A percentile compares a stretch with the other conserved stretches of the same genome.
phyloP scores from a whole-genome alignment of 2,797 vertebrate species.

The Toxotes lorentzi region DNA sequence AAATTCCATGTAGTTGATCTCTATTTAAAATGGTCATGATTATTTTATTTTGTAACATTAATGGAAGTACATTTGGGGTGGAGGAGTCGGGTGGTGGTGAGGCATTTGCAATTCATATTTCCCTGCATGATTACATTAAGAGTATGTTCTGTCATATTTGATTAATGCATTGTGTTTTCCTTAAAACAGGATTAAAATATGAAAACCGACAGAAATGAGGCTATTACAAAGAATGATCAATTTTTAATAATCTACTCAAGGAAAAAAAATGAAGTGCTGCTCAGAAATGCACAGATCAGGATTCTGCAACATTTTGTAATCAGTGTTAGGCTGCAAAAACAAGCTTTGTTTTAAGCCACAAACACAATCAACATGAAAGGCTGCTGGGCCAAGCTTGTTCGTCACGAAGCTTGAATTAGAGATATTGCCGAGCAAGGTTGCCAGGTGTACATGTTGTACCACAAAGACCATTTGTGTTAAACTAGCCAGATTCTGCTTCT shows the following conservation, averaged over 20 bases:
- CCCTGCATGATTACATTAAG: slow-evolving; percentile 96
- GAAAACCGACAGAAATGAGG: slow-evolving; percentile 95
- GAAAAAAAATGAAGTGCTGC: slow-evolving; percentile 79
- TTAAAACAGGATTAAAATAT: slow-evolving; percentile 94
- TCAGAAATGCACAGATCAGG: slow-evolving; percentile 85
- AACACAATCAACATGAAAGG: slow-evolving; percentile 84
- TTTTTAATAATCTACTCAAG: slow-evolving; percentile 92
- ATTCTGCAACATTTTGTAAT: slow-evolving; percentile 85
- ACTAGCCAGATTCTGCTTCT: slow-evolving; percentile 41
- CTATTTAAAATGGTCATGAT: slow-evolving; percentile 94
- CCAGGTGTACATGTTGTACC: slow-evolving; percentile 65
- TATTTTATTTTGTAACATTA: slow-evolving; percentile 95
- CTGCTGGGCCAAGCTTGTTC: slow-evolving; percentile 75
- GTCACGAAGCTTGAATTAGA: slow-evolving; percentile 74
- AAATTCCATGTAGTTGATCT: slow-evolving; percentile 85
- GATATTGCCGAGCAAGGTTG: slow-evolving; percentile 67
- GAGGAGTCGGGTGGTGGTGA: slow-evolving; percentile 66
- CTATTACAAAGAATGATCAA: slow-evolving; percentile 92
- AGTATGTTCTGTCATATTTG: slow-evolving; percentile 97
- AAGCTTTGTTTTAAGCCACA: slow-evolving; percentile 75
- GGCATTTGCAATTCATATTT: slow-evolving; percentile 99
- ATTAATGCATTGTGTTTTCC: slow-evolving; percentile 97
- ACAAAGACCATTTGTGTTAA: slow-evolving; percentile 43
- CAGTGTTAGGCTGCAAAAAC: slow-evolving; percentile 78
- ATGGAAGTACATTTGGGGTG: slow-evolving; percentile 91